Evolutionary conservation across 1,140 invertebrate species (phyloP), one percentile per base, ranked within the genome.

Genomic region (Nautilus pompilius): DNA sequence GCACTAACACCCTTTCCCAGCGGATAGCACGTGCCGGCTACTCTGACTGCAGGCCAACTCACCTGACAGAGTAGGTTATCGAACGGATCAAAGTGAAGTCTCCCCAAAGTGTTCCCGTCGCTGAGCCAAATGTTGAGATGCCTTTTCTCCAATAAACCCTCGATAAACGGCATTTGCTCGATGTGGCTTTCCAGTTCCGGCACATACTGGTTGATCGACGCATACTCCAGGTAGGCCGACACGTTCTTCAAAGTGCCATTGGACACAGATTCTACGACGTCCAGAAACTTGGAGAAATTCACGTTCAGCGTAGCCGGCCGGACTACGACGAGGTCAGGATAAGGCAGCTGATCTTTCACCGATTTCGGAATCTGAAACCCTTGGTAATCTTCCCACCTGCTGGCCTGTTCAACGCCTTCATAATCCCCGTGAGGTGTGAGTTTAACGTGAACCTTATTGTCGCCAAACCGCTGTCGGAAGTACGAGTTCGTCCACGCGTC

Each of bases 11-110:
- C n/a, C n/a, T n/a, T n/a, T n/a, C n/a, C n/a, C n/a, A n/a, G n/a
- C n/a, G n/a, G n/a, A n/a, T n/a, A n/a, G n/a, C n/a, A n/a, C n/a
- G n/a, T n/a, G n/a, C n/a, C n/a, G n/a, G n/a, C n/a, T n/a, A n/a
- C n/a, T n/a, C n/a, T n/a, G n/a, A n/a, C n/a, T n/a, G n/a, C n/a
- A n/a, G n/a, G n/a, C n/a, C n/a, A n/a, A 61, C 30, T 34, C 68
- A 80, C 78, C 77, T 79, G 76, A 64, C 77, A 79, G 5, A 80
- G 68, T 48, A 80, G 74, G 58, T 80, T 80, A 61, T 80, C 79
- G 71, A 72, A 80, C 26, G 74, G 74, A 64, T 80, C 79, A 73
- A 80, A 80, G 56, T 80, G 79, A 15, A 76, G 46, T 67, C 76
- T 80, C 63, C 79, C 79, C 4, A 80, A 36, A 22, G 79, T 80